Evolutionary conservation across 1,140 invertebrate genomes (phyloP).

Genomic region (Elysia chlorotica): DNA sequence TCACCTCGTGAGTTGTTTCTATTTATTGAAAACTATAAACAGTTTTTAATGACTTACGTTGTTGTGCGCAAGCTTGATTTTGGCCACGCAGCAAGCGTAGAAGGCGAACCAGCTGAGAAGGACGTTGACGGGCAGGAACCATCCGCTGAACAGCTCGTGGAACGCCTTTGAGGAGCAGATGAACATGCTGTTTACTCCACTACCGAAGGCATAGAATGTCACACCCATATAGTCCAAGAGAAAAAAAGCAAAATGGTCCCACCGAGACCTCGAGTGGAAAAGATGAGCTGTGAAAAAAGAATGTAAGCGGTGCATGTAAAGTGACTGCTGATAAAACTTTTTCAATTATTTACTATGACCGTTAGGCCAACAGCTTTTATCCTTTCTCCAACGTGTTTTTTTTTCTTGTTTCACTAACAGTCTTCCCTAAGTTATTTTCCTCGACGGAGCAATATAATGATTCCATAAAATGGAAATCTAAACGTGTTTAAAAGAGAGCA

Average conservation of each 20-base stretch:
- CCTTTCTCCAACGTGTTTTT: no score
- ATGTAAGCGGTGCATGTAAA: neutral
- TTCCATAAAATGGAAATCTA: no score
- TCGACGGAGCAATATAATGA: no score
- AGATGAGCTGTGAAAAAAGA: conserved; percentile 40
- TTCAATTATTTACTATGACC: neutral
- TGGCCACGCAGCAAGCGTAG: conserved; percentile 35
- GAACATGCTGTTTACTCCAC: conserved; percentile 42
- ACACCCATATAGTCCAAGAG: conserved; percentile 55
- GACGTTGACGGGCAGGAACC: conserved; percentile 37
- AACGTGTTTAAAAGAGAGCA: no score
- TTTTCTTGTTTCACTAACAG: no score
- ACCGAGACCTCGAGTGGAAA: conserved; percentile 47
- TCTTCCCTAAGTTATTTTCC: no score
- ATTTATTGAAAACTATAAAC: no score
- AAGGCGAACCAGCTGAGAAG: conserved; percentile 39
- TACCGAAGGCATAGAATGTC: conserved; percentile 44
- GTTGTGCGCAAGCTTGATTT: conserved; percentile 17
- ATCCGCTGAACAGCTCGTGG: conserved; percentile 22
- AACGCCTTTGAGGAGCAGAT: conserved; percentile 26
- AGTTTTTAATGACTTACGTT: no score
- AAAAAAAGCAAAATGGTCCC: conserved; percentile 48
- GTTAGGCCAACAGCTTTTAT: no score
- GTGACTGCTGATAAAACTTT: neutral
- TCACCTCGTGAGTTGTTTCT: no score